Evolutionary conservation across 2,113 vertebrate genomes (phyloP).

Genomic region (Planiliza haematocheilus): DNA sequence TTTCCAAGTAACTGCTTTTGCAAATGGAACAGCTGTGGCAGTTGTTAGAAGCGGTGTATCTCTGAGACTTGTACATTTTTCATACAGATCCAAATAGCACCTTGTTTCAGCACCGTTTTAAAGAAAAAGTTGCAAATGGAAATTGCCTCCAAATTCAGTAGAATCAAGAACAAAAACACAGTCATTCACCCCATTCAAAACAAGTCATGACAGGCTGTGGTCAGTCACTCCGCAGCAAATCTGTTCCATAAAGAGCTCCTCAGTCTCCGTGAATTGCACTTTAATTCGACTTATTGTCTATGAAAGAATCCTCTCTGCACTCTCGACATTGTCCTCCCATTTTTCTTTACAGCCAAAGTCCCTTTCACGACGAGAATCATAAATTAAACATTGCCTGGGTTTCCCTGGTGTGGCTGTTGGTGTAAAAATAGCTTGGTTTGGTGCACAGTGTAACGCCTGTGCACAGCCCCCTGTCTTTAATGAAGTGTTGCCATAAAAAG

Average conservation of each 20-base stretch:
- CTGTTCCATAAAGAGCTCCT: not conserved
- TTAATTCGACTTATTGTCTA: conserved; percentile 33
- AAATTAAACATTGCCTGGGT: conserved; percentile 79
- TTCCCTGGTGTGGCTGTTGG: conserved; percentile 66
- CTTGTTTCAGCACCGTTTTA: not conserved
- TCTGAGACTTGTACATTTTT: conserved; percentile 21
- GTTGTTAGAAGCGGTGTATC: conserved; percentile 14
- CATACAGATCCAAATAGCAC: conserved; percentile 8
- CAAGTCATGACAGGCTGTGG: conserved; percentile 4
- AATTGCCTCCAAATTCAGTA: not conserved
- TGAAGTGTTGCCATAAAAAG: conserved; percentile 72
- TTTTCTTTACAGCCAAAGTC: conserved; percentile 56
- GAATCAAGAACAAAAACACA: conserved; percentile 6
- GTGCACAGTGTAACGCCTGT: conserved; percentile 56
- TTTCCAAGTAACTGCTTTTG: conserved; percentile 2
- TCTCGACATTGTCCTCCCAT: conserved; percentile 31
- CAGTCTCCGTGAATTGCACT: not conserved
- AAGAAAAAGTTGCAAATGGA: conserved; percentile 1
- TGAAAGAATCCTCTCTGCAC: conserved; percentile 40
- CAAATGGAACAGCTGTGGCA: not conserved
- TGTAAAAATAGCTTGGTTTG: conserved; percentile 76
- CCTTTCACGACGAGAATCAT: conserved; percentile 70
- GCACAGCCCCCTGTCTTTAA: conserved; percentile 70
- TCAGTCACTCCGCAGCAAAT: conserved; percentile 21
- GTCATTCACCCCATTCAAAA: not conserved